Evolutionary conservation across 2,797 vertebrate species (phyloP).

Genomic region (Nannoperca australis): DNA sequence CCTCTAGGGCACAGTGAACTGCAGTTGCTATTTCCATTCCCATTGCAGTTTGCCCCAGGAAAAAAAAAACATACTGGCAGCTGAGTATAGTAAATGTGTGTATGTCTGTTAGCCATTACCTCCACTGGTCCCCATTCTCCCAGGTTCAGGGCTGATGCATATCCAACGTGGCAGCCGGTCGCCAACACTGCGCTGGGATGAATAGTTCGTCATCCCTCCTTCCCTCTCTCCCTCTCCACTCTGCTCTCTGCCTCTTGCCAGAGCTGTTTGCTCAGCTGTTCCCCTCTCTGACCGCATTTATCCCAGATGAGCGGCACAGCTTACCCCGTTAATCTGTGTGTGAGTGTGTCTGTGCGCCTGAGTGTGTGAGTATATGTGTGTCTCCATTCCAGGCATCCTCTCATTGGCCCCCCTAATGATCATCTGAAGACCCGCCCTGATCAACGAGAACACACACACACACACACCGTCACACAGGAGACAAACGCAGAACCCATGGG

Average conservation of each 20-base stretch:
- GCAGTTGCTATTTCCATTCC: conserved; percentile 5
- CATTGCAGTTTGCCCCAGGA: background rate
- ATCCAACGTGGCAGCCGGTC: conserved; percentile 81
- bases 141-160: conserved; percentile 71
- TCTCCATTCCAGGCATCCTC: conserved; percentile 59
- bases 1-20: conserved; percentile 8
- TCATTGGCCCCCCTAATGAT: conserved; percentile 65
- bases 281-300: conserved; percentile 81
- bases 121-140: conserved; percentile 59
- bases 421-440: conserved; percentile 76
- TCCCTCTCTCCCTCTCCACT: conserved; percentile 54
- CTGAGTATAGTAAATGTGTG: conserved; percentile 1
- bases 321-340: conserved; percentile 80
- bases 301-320: conserved; percentile 80
- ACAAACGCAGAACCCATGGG: conserved; percentile 22
- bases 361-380: conserved; percentile 28
- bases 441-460: conserved; percentile 23
- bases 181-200: conserved; percentile 60
- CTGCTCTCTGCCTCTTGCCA: conserved; percentile 69
- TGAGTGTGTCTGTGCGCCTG: conserved; percentile 38
- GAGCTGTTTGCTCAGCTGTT: conserved; percentile 82
- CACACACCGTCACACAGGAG: conserved; percentile 20
- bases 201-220: conserved; percentile 76
- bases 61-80: background rate
- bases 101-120: conserved; percentile 60